Evolutionary conservation across 2,888 invertebrate genomes (phyloP), one percentile per base, ranked within the genome.

Genomic region (Hyppa rectilinea): DNA sequence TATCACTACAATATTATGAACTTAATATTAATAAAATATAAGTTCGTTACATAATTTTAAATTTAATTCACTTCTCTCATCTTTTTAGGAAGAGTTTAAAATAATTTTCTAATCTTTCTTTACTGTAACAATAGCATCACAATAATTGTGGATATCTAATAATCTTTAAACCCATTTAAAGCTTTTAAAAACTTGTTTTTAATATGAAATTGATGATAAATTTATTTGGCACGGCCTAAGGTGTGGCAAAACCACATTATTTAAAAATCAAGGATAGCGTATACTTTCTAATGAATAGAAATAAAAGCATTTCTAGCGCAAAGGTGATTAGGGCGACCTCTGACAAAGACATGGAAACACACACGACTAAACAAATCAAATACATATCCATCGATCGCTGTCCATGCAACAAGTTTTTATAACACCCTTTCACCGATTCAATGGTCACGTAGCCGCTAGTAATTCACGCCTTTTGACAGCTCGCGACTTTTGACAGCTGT

Each of bases 241-340:
- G 70, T 58, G 80, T 9, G 78, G 43, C 43, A 34, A 78, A 63
- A 68, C 61, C 67, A 61, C 63, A 75, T 63, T 68, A 71, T 85
- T 78, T 72, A 68, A 78, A 83, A 83, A 84, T 83, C 80, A 83
- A 84, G 78, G 81, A 82, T 81, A 75, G 29, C 52, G 12, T 49
- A 65, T 73, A 85, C 91, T 92, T 92, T 92, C 91, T 91, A 91
- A 89, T 86, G 80, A 86, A 81, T 77, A 83, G 61, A 85, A 87
- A 89, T 85, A 87, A 83, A 81, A 77, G 61, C 66, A 79, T 87
- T 90, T 91, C 87, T 92, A 87, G 92, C 89, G 52, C 92, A 91
- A 87, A 92, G 93, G 92, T 93, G 89, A 89, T 80, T 78, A 81
- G 68, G 73, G 68, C 85, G 89, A 92, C 91, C 91, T 80, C 82